Evolutionary conservation across 2,113 vertebrate species (phyloP).

Genomic region (Panurus biarmicus): DNA sequence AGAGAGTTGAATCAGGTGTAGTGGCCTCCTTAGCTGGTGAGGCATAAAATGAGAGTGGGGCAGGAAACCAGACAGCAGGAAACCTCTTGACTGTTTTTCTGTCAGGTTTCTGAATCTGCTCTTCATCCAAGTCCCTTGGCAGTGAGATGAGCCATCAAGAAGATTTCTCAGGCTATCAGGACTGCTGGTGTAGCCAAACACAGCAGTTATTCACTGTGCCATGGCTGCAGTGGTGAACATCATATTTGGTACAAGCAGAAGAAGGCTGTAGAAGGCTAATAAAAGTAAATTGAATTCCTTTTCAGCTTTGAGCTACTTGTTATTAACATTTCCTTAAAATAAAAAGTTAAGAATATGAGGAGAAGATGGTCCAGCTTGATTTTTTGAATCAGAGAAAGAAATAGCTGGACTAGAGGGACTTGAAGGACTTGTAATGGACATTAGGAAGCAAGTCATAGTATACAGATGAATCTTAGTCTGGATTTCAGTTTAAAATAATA

Average conservation of each 20-base stretch:
- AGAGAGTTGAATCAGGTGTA: neutral
- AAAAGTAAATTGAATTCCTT: neutral
- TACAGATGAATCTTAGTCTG: neutral
- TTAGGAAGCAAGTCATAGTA: neutral
- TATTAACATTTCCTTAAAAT: neutral
- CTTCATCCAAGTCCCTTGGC: rapidly evolving
- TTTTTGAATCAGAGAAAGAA: neutral
- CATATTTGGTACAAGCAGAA: neutral
- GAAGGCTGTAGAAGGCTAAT: neutral
- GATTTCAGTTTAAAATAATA: neutral
- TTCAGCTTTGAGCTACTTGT: neutral
- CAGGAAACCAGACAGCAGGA: neutral
- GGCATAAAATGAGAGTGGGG: neutral
- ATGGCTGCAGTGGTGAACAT: neutral
- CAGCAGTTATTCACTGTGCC: neutral
- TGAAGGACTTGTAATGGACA: neutral
- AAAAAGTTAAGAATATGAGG: neutral
- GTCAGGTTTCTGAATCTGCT: neutral
- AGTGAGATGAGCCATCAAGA: neutral
- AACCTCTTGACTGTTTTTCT: neutral
- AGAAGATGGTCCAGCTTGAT: neutral
- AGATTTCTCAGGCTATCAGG: neutral
- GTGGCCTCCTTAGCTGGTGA: neutral
- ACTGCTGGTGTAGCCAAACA: neutral
- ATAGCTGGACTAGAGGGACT: neutral